Base-by-base conservation (phyloP, 2,888 invertebrate species). In the Luperina testacea region DNA sequence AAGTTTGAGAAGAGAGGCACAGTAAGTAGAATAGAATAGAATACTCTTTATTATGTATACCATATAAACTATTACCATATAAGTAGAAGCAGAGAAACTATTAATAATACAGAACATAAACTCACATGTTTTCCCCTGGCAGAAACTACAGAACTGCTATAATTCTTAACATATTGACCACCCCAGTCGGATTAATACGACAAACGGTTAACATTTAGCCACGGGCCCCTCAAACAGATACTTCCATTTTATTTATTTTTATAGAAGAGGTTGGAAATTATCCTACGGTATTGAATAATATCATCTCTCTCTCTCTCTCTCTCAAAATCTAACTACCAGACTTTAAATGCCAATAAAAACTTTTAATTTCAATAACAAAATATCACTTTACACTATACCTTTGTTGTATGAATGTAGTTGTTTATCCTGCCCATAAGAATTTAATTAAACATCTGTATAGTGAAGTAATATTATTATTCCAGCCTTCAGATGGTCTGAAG, bases 401-500 rank as follows among this genome's bases (percentile, higher is more conserved):
- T 17, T 17, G 8, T 7, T 63, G 7, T 63, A 63, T 61, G 63
- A 63, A 17, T 20, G 8, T 64, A 24, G 38, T 64, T 11, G 38
- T 24, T 13, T n/a, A 45, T n/a, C 13, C 20, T 27, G 27, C 27
- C 48, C 48, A 13, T 27, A 13, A 51, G 4, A 11, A 51, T 32
- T 24, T 17, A 15, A 38, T 5, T 38, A n/a, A 71, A 53, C 6
- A 53, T 17, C 13, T 78, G 7, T 59, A 9, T 15, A 63, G 0
- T 17, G 32, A 32, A 9, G 1, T 65, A 27, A 13, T 4, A 0
- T 17, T 27, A 42, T 48, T 61, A 57, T 91, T 88, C 74, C 94
- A 97, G 97, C 98, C 98, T 20, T 97, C 98, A 38, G 98, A 99
- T 91, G 98, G 98, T 87, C 93, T 99, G 32, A 98, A 99, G 93